Evolutionary conservation across 2,113 vertebrate genomes (phyloP).

Genomic region (Cyphomyrus discorhynchus): DNA sequence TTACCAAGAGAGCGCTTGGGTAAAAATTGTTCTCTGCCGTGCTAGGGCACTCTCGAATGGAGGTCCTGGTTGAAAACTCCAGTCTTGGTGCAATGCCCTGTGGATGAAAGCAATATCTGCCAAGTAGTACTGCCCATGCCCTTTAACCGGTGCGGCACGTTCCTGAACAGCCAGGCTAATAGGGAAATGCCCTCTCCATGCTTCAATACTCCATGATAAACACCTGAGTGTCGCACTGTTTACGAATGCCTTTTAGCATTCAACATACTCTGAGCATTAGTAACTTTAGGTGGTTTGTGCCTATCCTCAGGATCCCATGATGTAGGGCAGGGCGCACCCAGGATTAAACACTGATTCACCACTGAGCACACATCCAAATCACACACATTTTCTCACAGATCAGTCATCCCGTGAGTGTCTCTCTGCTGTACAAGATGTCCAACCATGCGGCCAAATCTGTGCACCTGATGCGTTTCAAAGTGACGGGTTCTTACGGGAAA

Average conservation of each 20-base stretch:
- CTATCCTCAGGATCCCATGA: neutral
- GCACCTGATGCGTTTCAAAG: neutral
- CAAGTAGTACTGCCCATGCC: neutral
- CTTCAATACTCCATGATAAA: neutral
- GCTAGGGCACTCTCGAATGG: slow-evolving; percentile 59
- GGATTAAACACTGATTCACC: neutral
- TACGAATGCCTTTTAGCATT: neutral
- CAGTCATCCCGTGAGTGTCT: neutral
- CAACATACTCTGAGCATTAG: neutral
- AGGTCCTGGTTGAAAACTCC: slow-evolving; percentile 70
- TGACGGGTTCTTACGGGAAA: slow-evolving; percentile 58
- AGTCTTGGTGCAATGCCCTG: slow-evolving; percentile 71
- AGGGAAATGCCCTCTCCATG: neutral
- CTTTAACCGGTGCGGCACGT: neutral
- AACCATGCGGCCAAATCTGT: neutral
- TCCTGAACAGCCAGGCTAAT: neutral
- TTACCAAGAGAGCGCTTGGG: slow-evolving; percentile 51
- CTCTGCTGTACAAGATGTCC: neutral
- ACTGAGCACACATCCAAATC: neutral
- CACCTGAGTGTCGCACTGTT: neutral
- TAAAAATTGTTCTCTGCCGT: slow-evolving; percentile 40
- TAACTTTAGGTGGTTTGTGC: neutral
- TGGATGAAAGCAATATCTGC: slow-evolving; percentile 12
- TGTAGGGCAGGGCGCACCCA: neutral
- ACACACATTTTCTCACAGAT: neutral